Base-by-base conservation (phyloP, 2,888 invertebrate species). In the Gastrophysa polygoni region DNA sequence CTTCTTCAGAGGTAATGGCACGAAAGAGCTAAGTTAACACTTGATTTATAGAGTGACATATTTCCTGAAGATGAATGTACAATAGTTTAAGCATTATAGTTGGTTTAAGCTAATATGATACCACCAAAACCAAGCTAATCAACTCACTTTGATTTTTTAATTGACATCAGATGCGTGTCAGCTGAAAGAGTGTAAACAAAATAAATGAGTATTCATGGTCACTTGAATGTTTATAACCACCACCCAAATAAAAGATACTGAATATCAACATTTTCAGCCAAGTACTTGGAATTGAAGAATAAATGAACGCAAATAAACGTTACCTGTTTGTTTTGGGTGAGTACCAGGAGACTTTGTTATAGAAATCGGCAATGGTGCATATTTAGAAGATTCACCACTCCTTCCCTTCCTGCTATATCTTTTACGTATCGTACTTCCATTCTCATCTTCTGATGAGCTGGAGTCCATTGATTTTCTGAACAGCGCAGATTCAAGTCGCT, bases 361-460 rank as follows among this genome's bases (percentile, higher is more conserved):
- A 3, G 63, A 54, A 43, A 65, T 59, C 8, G 64, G 64, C 24
- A 65, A 48, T 11, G 61, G 43, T 17, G 43, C 51, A 34, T 65
- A 64, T 49, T 28, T 64, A 11, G 8, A 32, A 34, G 55, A 47
- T 44, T 16, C 38, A 18, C 28, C 43, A 20, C 17, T 34, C 11
- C 47, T 29, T 43, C 20, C 54, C 44, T 8, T 61, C 24, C 34
- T 29, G 14, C 46, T 57, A 43, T 24, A 24, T 48, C 28, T 55
- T 8, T n/a, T 28, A 52, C 43, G 57, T 16, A 20, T 32, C 24
- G 5, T 44, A 8, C 24, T 14, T 29, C 21, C 10, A 50, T 55
- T 24, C 17, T 63, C 63, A 47, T 69, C 70, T n/a, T 66, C 66
- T 8, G 69, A 65, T 18, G 68, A 61, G 48, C 61, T 62, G 1